Conservation (phyloP, 2,113 vertebrate genomes). For the Ceyx cyanopectus region DNA sequence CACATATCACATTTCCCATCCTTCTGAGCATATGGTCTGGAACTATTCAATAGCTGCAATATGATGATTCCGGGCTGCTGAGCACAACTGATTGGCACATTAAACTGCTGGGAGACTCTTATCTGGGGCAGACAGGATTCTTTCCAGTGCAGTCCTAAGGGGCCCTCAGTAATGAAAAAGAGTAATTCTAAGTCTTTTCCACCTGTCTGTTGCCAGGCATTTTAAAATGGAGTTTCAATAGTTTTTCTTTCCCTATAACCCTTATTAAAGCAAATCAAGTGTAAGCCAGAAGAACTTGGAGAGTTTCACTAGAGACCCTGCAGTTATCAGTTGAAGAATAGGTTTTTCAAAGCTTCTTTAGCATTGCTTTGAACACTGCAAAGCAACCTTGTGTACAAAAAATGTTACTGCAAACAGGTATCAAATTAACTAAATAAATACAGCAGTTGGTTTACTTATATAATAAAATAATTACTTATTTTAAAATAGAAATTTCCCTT, state of each 20-base stretch:
- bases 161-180: conserved; percentile 70
- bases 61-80: conserved; percentile 67
- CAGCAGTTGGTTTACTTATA: background rate
- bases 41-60: conserved; percentile 69
- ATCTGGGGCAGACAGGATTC: conserved; percentile 68
- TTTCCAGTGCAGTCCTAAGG: conserved; percentile 63
- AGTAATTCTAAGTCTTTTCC: conserved; percentile 65
- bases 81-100: conserved; percentile 74
- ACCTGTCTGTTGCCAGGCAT: conserved; percentile 67
- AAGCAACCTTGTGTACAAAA: background rate
- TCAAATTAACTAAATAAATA: conserved; percentile 8
- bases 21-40: conserved; percentile 69
- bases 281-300: conserved; percentile 62
- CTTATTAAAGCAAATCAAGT: conserved; percentile 72
- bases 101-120: conserved; percentile 74
- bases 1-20: conserved; percentile 51
- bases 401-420: background rate
- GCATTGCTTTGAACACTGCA: background rate
- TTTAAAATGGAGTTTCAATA: conserved; percentile 60
- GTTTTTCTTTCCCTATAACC: conserved; percentile 59
- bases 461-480: background rate
- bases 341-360: conserved; percentile 53
- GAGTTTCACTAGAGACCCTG: conserved; percentile 51
- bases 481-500: background rate
- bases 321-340: conserved; percentile 41